phyloP scores from a whole-genome alignment of 2,797 vertebrate species.

The Melopsittacus undulatus region DNA sequence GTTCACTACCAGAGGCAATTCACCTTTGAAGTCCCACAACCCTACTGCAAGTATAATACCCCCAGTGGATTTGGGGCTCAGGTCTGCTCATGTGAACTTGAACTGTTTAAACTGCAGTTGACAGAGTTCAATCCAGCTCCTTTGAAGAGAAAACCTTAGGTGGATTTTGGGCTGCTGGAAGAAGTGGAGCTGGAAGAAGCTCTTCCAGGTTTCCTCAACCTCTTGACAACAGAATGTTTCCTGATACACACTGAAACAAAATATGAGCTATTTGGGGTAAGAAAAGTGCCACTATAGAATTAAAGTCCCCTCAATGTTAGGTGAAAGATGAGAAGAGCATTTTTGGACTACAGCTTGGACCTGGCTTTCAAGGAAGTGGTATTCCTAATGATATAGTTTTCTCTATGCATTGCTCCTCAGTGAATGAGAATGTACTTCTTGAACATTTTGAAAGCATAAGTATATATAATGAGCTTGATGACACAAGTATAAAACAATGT shows the following conservation, averaged over 20 bases:
- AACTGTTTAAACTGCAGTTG: background rate
- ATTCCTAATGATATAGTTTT: background rate
- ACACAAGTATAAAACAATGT: background rate
- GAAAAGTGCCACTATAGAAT: background rate
- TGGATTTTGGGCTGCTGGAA: background rate
- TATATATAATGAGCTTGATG: background rate
- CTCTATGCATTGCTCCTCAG: background rate
- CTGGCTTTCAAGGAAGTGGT: background rate
- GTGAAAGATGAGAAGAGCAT: background rate
- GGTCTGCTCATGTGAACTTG: background rate
- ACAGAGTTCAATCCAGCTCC: background rate
- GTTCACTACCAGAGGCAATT: background rate
- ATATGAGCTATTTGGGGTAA: background rate
- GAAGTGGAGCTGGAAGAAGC: background rate
- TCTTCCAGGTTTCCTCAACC: background rate
- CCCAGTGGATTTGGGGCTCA: background rate
- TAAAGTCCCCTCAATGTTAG: background rate
- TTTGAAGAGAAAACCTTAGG: background rate
- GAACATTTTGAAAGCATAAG: background rate
- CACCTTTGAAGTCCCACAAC: background rate
- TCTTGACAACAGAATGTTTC: background rate
- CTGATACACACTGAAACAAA: background rate
- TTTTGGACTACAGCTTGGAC: background rate
- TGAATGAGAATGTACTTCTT: background rate
- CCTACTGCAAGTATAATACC: fast-evolving